Base-by-base conservation (phyloP, 2,113 vertebrate species). In the Peromyscus californicus region DNA sequence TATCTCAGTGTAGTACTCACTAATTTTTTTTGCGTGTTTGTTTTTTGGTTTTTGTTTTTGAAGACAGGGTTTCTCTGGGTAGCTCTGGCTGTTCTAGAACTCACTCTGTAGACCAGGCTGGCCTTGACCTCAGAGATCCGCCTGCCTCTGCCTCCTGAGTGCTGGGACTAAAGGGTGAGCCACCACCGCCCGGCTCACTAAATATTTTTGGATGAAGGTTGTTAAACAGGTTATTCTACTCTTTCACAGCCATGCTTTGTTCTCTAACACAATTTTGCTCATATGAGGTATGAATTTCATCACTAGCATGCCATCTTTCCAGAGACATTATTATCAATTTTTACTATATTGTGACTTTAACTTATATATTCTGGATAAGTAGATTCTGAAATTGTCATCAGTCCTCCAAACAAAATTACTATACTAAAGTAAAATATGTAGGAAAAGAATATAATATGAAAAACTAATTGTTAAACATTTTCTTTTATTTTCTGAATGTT, bases 221-320 rank as follows among this genome's bases (percentile, higher is more conserved):
- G 26, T 76, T 95, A 65, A 69, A 89, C 5, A 48, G 39, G 7
- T 89, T n/a, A 80, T 80, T 95, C 93, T 54, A 54, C 51, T 95
- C 57, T 83, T 96, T 96, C 61, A 88, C 5, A 89, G 39, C 26
- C 26, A n/a, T 39, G 31, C 33, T 93, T 93, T 96, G 11, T 92
- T 51, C 91, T 82, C 17, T 97, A 31, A 51, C 26, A 75, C 59
- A 86, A 80, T 70, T 97, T 94, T 70, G n/a, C 48, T 94, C 82
- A 85, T 82, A 61, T 82, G 7, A 78, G 26, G 10, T 90, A 0
- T 92, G 22, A 36, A 54, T 84, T 76, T 84, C 80, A 42, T 94
- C 65, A 82, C 69, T 54, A 42, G 85, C 61, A n/a, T 79, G 1
- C 3, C 24, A 70, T 83, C 26, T 92, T 86, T 90, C 76, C 79